These are phyloP conservation scores for Caerostris darwini DNA, from an alignment of 1,140 invertebrate genomes.

Conservation along the genomic window DNA sequence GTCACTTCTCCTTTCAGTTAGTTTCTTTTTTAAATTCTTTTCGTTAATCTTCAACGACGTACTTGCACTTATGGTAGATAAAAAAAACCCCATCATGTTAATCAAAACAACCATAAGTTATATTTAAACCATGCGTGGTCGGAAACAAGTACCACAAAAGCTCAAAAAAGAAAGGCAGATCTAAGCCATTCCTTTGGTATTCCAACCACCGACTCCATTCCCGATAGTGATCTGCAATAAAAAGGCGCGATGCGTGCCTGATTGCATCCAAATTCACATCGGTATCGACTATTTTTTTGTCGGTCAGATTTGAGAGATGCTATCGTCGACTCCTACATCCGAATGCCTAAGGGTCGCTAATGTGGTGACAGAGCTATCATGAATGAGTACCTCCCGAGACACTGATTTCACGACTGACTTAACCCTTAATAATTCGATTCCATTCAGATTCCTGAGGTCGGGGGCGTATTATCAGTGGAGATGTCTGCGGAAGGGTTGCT, in stretches of 20 bases:
- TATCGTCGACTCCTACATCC: not conserved
- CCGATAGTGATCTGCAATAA: not conserved
- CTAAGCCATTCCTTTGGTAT: not conserved
- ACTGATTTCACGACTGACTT: conserved; percentile 25
- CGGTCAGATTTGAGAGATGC: conserved; percentile 24
- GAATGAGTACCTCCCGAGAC: not conserved
- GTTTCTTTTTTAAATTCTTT: too few species aligned
- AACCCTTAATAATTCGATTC: not conserved
- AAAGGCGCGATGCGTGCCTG: conserved; percentile 1
- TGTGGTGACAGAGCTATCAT: not conserved
- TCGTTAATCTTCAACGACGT: too few species aligned
- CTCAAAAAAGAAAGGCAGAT: not conserved
- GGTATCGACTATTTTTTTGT: conserved; percentile 35
- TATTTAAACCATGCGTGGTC: not conserved
- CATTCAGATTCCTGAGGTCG: not conserved
- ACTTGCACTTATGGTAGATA: too few species aligned
- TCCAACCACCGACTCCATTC: not conserved
- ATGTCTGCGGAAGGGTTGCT: not conserved
- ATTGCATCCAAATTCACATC: not conserved
- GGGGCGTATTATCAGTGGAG: not conserved
- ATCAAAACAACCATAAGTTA: too few species aligned
- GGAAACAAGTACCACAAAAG: not conserved
- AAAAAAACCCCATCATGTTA: too few species aligned
- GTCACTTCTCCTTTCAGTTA: too few species aligned
- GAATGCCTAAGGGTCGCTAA: conserved; percentile 24